phyloP scores from a whole-genome alignment of 1,140 invertebrate species.

The Conus betulinus region DNA sequence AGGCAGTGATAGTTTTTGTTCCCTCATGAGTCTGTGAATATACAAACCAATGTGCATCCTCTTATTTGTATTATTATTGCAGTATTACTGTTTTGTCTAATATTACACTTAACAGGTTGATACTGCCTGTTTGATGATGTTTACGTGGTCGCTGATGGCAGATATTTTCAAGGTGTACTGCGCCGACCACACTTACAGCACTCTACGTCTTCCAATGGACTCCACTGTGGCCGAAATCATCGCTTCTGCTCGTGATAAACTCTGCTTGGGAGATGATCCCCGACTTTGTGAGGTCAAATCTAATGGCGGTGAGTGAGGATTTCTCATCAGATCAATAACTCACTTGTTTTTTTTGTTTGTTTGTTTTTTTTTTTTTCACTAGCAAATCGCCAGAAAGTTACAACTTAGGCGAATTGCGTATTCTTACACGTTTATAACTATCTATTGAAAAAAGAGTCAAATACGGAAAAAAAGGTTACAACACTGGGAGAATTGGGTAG shows the following conservation, averaged over 20 bases:
- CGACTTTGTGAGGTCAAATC: constrained; percentile 90
- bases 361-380: no score
- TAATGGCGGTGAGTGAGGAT: constrained; percentile 76
- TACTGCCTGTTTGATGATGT: background rate
- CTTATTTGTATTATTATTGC: constrained; percentile 4
- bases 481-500: no score
- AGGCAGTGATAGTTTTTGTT: background rate
- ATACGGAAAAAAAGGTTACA: no score
- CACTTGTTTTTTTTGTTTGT: no score
- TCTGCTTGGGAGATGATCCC: constrained; percentile 85
- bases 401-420: no score
- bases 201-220: constrained; percentile 84
- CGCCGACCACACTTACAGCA: constrained; percentile 91
- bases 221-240: constrained; percentile 86
- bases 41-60: no score
- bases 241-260: constrained; percentile 84
- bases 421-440: no score
- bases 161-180: constrained; percentile 91
- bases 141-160: constrained; percentile 71
- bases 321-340: no score
- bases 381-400: no score
- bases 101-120: background rate
- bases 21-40: no score
- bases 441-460: no score
- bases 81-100: background rate